phyloP scores from a whole-genome alignment of 2,113 vertebrate genomes.

The Channa argus region DNA sequence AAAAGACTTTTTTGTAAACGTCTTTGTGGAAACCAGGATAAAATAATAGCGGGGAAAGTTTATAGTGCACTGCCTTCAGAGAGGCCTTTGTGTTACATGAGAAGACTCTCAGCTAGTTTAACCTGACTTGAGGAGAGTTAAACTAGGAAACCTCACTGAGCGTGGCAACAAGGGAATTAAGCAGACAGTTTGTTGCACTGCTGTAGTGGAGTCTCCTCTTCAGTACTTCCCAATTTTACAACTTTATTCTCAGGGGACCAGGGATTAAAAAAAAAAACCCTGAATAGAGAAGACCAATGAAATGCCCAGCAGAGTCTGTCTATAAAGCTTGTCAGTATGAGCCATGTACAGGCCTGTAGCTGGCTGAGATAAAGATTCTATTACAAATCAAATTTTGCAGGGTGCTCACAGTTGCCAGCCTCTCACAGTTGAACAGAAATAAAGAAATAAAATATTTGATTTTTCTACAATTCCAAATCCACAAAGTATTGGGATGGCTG shows the following conservation, averaged over 20 bases:
- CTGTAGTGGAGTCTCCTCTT: conserved; percentile 24
- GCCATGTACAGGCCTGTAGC: conserved; percentile 5
- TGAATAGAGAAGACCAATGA: conserved; percentile 16
- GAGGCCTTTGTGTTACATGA: conserved; percentile 5
- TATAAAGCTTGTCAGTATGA: conserved; percentile 14
- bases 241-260: conserved; percentile 11
- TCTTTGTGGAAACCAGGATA: neutral
- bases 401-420: neutral
- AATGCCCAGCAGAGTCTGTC: conserved; percentile 18
- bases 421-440: too few species aligned
- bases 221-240: conserved; percentile 24
- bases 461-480: neutral
- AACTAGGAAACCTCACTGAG: conserved; percentile 27
- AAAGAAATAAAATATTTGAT: neutral
- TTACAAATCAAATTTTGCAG: conserved; percentile 6
- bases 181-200: conserved; percentile 33
- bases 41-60: conserved; percentile 27
- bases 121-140: conserved; percentile 37
- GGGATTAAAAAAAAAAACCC: neutral
- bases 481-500: neutral
- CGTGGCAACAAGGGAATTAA: conserved; percentile 12
- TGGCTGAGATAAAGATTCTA: neutral
- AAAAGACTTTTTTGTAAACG: conserved; percentile 20
- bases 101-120: conserved; percentile 41
- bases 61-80: conserved; percentile 16